These are phyloP conservation scores for Sebastes paucispinis DNA, from an alignment of 2,797 vertebrate genomes.

Conservation along the genomic window DNA sequence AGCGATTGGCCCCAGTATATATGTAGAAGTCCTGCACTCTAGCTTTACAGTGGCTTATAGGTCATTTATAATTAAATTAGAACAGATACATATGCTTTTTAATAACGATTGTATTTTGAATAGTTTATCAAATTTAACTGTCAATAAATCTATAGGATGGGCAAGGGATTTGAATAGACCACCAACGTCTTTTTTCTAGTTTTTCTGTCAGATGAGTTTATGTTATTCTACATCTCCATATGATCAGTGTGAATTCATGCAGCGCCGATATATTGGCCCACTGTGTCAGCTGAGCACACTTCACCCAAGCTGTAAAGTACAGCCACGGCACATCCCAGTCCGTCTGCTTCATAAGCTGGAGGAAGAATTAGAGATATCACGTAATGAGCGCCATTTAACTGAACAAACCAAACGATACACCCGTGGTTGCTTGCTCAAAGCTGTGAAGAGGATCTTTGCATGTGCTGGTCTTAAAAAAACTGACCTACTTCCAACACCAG, in stretches of 20 bases:
- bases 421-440: constrained; percentile 23
- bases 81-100: not conserved
- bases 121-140: not conserved
- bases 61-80: not conserved
- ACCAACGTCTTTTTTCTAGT: not conserved
- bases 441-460: constrained; percentile 31
- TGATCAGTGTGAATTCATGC: not conserved
- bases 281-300: not conserved
- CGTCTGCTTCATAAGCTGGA: not conserved
- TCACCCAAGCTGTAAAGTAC: not conserved
- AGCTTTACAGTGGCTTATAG: not conserved
- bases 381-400: constrained; percentile 8
- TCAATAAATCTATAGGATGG: not conserved
- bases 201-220: not conserved
- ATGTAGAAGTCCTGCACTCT: too few species aligned
- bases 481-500: constrained; percentile 58
- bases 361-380: constrained; percentile 6
- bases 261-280: not conserved
- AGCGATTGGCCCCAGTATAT: too few species aligned
- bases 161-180: not conserved
- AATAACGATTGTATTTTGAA: not conserved
- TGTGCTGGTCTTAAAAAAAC: constrained; percentile 48
- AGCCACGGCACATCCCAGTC: not conserved
- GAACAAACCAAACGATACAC: constrained; percentile 14
- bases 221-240: not conserved